phyloP scores from a whole-genome alignment of 2,888 invertebrate species.

The Drosophila tripunctata region DNA sequence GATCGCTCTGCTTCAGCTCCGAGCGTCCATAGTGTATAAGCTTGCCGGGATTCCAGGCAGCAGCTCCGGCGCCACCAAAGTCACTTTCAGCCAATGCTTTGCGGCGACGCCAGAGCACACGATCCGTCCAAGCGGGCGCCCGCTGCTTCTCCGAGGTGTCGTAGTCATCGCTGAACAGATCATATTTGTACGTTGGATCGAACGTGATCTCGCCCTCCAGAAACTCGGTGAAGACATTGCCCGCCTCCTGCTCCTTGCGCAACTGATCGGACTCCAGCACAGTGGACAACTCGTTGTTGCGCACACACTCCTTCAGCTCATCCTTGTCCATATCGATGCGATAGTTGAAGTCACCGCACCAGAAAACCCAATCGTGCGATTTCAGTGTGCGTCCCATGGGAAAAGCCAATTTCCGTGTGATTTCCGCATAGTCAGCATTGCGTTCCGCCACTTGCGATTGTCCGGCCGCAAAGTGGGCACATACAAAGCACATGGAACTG shows the following conservation, averaged over 20 bases:
- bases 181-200: conserved; percentile 99
- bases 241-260: conserved; percentile 90
- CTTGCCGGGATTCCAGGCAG: conserved; percentile 91
- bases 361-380: conserved; percentile 99
- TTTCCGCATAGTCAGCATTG: conserved; percentile 98
- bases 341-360: conserved; percentile 99
- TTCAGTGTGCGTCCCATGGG: conserved; percentile 96
- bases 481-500: conserved; percentile 98
- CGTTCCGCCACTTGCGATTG: conserved; percentile 95
- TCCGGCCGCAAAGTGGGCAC: conserved; percentile 99
- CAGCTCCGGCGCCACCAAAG: conserved; percentile 71
- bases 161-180: conserved; percentile 98
- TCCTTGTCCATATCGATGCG: conserved; percentile 98
- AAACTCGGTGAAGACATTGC: conserved; percentile 95
- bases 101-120: conserved; percentile 96
- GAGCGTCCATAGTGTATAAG: conserved; percentile 94
- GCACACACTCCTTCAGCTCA: conserved; percentile 93
- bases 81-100: conserved; percentile 90
- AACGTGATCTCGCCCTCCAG: conserved; percentile 96
- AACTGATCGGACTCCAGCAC: conserved; percentile 95
- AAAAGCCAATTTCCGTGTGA: conserved; percentile 94
- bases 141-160: conserved; percentile 99
- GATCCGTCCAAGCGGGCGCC: conserved; percentile 99
- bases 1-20: conserved; percentile 98
- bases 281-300: conserved; percentile 87